Percentiles rank a stretch among this genome's conserved stretches.
These are phyloP conservation scores for Rhysida immarginata DNA, from an alignment of 1,140 invertebrate genomes.

Conservation along the genomic window DNA sequence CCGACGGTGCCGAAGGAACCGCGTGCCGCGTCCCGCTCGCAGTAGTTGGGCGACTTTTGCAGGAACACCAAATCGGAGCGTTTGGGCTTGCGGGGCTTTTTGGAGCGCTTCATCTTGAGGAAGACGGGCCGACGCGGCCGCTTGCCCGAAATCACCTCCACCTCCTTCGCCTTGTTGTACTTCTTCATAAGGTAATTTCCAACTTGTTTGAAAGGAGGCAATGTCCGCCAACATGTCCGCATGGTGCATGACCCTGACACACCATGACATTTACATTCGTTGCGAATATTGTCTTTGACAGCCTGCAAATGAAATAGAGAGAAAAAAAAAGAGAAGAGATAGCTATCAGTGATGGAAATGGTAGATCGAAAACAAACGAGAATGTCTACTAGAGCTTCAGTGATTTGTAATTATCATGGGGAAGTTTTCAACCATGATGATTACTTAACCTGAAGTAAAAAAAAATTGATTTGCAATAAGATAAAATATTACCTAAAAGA, in stretches of 20 bases:
- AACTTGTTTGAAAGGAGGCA: slow-evolving; percentile 67
- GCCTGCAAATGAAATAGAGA: slow-evolving; percentile 40
- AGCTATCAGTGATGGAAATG: no score
- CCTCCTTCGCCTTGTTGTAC: slow-evolving; percentile 62
- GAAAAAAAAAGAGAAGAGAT: no score
- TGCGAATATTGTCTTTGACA: slow-evolving; percentile 59
- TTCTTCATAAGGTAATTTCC: slow-evolving; percentile 66
- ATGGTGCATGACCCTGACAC: slow-evolving; percentile 88
- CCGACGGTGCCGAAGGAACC: slow-evolving; percentile 73
- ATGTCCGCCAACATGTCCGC: slow-evolving; percentile 82
- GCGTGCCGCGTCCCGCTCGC: slow-evolving; percentile 51
- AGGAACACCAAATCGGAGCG: slow-evolving; percentile 73
- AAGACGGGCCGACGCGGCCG: slow-evolving; percentile 22
- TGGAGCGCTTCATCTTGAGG: slow-evolving; percentile 18
- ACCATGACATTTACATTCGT: slow-evolving; percentile 90
- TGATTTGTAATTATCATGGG: no score
- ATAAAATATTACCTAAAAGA: no score
- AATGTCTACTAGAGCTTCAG: no score
- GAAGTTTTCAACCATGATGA: no score
- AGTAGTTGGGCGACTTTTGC: slow-evolving; percentile 82
- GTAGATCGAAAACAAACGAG: no score
- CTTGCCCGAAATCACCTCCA: slow-evolving; percentile 38
- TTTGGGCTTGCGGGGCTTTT: slow-evolving; percentile 41
- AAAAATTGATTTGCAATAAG: no score
- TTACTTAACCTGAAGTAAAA: no score